These are phyloP conservation scores for Fissipunctia ypsillon DNA, from an alignment of 2,888 invertebrate genomes.

Conservation along the genomic window DNA sequence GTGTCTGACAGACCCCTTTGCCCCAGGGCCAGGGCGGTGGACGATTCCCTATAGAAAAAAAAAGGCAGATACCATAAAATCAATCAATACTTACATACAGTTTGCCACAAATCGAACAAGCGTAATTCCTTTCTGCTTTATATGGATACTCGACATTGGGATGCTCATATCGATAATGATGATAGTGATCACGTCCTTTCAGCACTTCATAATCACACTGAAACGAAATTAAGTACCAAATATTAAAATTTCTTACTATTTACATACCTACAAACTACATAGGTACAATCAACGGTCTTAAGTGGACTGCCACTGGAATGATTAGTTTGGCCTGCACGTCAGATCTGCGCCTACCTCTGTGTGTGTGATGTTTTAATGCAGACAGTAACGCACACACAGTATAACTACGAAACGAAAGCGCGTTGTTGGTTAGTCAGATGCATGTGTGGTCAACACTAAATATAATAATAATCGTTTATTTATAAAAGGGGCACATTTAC, in stretches of 20 bases:
- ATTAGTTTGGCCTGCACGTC: too few species aligned
- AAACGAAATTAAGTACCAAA: slow-evolving; percentile 21
- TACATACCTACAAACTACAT: not conserved
- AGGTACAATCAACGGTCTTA: too few species aligned
- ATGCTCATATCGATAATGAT: slow-evolving; percentile 31
- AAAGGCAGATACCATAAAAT: not conserved
- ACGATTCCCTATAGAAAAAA: not conserved
- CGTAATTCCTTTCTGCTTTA: not conserved
- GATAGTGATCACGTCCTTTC: slow-evolving; percentile 18
- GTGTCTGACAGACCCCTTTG: not conserved
- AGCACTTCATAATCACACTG: slow-evolving; percentile 39
- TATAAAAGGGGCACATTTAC: too few species aligned
- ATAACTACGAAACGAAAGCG: too few species aligned
- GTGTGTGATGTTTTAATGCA: too few species aligned
- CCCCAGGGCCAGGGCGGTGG: not conserved
- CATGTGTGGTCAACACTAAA: too few species aligned
- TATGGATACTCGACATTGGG: slow-evolving; percentile 43
- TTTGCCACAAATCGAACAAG: slow-evolving; percentile 32
- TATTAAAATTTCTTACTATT: slow-evolving; percentile 6
- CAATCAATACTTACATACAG: slow-evolving; percentile 29
- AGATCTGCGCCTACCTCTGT: too few species aligned
- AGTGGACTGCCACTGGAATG: too few species aligned
- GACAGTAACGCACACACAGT: too few species aligned
- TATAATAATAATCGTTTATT: too few species aligned
- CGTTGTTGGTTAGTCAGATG: too few species aligned